A percentile compares a stretch with the other conserved stretches of the same genome.
Evolutionary conservation across 2,888 invertebrate species (phyloP).

Genomic region (Hymenopus coronatus): DNA sequence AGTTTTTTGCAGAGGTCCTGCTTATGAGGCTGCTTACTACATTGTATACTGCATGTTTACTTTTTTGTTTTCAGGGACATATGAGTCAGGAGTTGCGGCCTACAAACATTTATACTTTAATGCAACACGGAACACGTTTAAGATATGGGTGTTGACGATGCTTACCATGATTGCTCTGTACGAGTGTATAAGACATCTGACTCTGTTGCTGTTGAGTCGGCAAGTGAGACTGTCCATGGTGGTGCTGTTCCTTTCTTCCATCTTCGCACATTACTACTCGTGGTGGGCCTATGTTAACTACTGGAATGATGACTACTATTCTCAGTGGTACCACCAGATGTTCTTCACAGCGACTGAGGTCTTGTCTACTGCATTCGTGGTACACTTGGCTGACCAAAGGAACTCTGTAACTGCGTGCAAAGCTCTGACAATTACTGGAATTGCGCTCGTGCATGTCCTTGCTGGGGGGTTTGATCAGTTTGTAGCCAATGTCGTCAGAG

Average conservation of each 20-base stretch:
- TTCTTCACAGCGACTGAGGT: slow-evolving; percentile 63
- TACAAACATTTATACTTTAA: slow-evolving; percentile 72
- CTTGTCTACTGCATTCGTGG: slow-evolving; percentile 57
- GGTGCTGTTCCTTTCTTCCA: slow-evolving; percentile 57
- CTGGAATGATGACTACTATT: slow-evolving; percentile 68
- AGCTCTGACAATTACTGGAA: slow-evolving; percentile 56
- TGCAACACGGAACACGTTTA: slow-evolving; percentile 60
- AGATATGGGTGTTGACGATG: slow-evolving; percentile 64
- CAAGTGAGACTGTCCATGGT: slow-evolving; percentile 60
- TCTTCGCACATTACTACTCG: slow-evolving; percentile 67
- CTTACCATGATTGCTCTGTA: slow-evolving; percentile 58
- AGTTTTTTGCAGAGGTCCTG: too few relatives aligned
- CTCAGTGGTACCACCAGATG: slow-evolving; percentile 67
- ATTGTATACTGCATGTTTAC: not conserved
- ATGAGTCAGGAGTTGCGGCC: slow-evolving; percentile 65
- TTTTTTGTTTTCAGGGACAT: slow-evolving; percentile 53
- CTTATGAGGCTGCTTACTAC: too few relatives aligned
- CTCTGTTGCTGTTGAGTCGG: slow-evolving; percentile 52
- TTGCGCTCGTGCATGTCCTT: slow-evolving; percentile 60
- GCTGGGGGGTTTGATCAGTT: slow-evolving; percentile 66
- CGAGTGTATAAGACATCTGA: slow-evolving; percentile 58
- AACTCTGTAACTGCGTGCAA: slow-evolving; percentile 53
- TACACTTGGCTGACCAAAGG: slow-evolving; percentile 56
- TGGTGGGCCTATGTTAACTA: slow-evolving; percentile 71
- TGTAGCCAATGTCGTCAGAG: slow-evolving; percentile 59